phyloP scores from a whole-genome alignment of 2,888 invertebrate species.

The Chalcis sispes region DNA sequence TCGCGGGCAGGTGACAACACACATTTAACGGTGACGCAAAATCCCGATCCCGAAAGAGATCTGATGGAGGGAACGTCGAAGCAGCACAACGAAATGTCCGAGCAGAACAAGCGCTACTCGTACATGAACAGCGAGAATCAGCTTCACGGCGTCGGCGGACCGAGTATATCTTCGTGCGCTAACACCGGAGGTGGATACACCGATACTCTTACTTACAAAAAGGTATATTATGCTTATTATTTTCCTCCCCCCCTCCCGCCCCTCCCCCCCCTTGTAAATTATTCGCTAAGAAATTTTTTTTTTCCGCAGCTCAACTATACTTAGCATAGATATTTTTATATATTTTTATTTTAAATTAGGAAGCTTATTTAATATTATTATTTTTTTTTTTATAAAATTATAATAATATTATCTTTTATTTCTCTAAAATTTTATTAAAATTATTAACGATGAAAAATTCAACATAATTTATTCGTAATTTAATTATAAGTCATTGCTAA shows the following conservation, averaged over 20 bases:
- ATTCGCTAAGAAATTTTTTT: too few species aligned
- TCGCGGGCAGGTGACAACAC: slow-evolving; percentile 72
- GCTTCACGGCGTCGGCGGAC: slow-evolving; percentile 68
- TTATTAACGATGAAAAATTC: too few species aligned
- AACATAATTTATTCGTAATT: too few species aligned
- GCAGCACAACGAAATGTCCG: slow-evolving; percentile 72
- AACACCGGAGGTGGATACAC: slow-evolving; percentile 72
- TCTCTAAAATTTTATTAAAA: too few species aligned
- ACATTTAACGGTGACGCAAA: slow-evolving; percentile 71
- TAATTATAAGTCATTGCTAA: too few species aligned
- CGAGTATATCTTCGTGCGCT: slow-evolving; percentile 73
- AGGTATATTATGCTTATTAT: slow-evolving; percentile 58
- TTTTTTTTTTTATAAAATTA: too few species aligned
- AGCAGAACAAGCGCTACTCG: slow-evolving; percentile 73
- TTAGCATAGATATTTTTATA: too few species aligned
- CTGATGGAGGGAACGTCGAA: slow-evolving; percentile 73
- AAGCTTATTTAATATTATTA: too few species aligned
- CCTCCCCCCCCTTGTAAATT: background rate
- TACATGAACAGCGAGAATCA: slow-evolving; percentile 73
- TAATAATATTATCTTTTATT: too few species aligned
- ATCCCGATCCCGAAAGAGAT: slow-evolving; percentile 72
- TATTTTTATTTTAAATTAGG: too few species aligned
- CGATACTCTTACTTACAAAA: slow-evolving; percentile 74
- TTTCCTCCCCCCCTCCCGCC: too few species aligned
- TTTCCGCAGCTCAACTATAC: too few species aligned